Evolutionary conservation across 2,113 vertebrate species (phyloP), one percentile per base, ranked within the genome.

Genomic region (Stigmatopora nigra): DNA sequence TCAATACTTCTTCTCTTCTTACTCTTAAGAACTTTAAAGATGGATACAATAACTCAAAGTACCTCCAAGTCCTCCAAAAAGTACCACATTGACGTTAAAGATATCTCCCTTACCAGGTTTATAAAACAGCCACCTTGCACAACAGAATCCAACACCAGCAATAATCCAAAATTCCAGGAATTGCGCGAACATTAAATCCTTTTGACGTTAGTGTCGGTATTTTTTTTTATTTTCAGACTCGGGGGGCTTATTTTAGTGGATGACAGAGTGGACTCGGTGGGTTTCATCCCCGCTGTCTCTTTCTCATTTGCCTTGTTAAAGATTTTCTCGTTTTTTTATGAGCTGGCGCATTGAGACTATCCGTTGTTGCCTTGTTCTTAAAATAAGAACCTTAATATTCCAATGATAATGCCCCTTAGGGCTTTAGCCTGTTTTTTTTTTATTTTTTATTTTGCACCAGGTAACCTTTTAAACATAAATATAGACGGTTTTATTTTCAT

Each of bases 401-500:
- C 68, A 49, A 20, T 69, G 48, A 38, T 55, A 78, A 85, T 76
- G 70, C 38, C 80, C 85, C 80, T 20, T 17, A 41, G 67, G 84
- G 64, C 85, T 65, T 65, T 82, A 81, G 80, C 82, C 82, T 78
- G 78, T 67, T 84, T 87, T 79, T 73, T 69, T 68, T 64, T 61
- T 74, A 67, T 84, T 87, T 79, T 73, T 69, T 68, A 65, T 61
- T 74, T 80, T 73, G 77, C 68, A 47, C 57, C 59, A 45, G 55
- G 61, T 74, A 83, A 84, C 83, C 77, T 89, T 85, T 86, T 70
- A 80, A 80, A 65, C 67, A 77, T 71, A 71, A 68, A 72, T 66
- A 70, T 73, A 83, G 14, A 6, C 6, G 53, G 25, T 56, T 56
- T 31, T 22, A 56, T 79, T 53, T 78, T 63, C 46, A 31, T 62